phyloP scores from a whole-genome alignment of 2,888 invertebrate species.

The Acanthosoma haemorrhoidale region DNA sequence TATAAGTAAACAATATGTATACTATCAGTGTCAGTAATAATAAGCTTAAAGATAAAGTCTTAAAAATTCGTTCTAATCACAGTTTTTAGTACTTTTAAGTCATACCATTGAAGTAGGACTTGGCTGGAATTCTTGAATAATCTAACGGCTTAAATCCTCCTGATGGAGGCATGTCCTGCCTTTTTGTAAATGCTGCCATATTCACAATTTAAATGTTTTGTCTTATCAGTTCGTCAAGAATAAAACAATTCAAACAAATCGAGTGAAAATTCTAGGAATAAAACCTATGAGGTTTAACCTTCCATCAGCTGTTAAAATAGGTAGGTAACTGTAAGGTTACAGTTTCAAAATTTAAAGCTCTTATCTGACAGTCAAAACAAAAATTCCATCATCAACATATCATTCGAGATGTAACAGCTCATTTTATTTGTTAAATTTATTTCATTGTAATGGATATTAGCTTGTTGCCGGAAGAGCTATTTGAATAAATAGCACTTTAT shows the following conservation, averaged over 20 bases:
- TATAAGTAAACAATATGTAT: no score
- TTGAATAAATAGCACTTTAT: conserved; percentile 31
- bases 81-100: no score
- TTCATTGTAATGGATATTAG: conserved; percentile 28
- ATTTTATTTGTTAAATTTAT: not conserved
- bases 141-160: conserved; percentile 82
- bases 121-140: conserved; percentile 66
- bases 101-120: conserved; percentile 64
- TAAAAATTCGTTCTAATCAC: no score
- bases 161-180: conserved; percentile 88
- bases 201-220: not conserved
- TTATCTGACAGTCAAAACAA: not conserved
- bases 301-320: not conserved
- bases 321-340: not conserved
- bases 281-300: not conserved
- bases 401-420: not conserved
- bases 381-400: not conserved
- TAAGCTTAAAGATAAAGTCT: no score
- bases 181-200: conserved; percentile 40
- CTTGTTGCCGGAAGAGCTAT: conserved; percentile 35
- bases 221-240: not conserved
- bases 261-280: not conserved
- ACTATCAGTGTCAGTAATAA: no score
- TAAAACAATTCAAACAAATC: not conserved
- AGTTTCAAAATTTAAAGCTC: not conserved